Evolutionary conservation across 35 echinoderm and acorn worm species (phyloP).

Genomic region (Patiria miniata): DNA sequence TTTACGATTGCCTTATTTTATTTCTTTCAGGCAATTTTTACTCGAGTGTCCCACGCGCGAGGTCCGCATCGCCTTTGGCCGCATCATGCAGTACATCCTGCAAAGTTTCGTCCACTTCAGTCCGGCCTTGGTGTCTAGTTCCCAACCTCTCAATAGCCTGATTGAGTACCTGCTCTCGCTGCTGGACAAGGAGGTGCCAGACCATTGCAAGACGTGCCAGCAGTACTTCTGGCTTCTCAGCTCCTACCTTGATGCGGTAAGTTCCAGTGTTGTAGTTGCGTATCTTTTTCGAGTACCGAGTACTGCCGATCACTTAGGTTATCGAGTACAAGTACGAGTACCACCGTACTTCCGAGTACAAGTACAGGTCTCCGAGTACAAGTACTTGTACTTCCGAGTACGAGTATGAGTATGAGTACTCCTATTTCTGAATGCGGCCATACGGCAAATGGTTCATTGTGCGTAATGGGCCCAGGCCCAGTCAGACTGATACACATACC

Average conservation of each 20-base stretch:
- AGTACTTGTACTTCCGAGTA: no score
- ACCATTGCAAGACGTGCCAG: slow-evolving; percentile 80
- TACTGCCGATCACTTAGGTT: no score
- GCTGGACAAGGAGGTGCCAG: slow-evolving; percentile 84
- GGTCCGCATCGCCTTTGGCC: slow-evolving; percentile 67
- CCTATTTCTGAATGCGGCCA: no score
- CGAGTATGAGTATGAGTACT: no score
- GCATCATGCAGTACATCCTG: slow-evolving; percentile 64
- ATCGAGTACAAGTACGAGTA: no score
- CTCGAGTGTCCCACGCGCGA: slow-evolving; percentile 84
- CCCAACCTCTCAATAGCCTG: slow-evolving; percentile 53
- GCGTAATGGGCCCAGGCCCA: no score
- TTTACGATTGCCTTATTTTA: background rate
- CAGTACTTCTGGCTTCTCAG: slow-evolving; percentile 96
- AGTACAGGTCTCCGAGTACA: no score
- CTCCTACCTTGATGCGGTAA: slow-evolving; percentile 80
- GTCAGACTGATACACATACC: no score
- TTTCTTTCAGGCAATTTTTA: slow-evolving; percentile 63
- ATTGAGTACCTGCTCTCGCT: slow-evolving; percentile 82
- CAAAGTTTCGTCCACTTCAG: slow-evolving; percentile 60
- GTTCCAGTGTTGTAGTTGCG: no score
- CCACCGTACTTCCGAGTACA: no score
- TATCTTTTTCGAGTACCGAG: no score
- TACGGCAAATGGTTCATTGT: no score
- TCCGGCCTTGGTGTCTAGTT: slow-evolving; percentile 19